Percentiles rank a stretch among this genome's conserved stretches.
Evolutionary conservation across 2,888 invertebrate species (phyloP).

Genomic region (Eristalis arbustorum): DNA sequence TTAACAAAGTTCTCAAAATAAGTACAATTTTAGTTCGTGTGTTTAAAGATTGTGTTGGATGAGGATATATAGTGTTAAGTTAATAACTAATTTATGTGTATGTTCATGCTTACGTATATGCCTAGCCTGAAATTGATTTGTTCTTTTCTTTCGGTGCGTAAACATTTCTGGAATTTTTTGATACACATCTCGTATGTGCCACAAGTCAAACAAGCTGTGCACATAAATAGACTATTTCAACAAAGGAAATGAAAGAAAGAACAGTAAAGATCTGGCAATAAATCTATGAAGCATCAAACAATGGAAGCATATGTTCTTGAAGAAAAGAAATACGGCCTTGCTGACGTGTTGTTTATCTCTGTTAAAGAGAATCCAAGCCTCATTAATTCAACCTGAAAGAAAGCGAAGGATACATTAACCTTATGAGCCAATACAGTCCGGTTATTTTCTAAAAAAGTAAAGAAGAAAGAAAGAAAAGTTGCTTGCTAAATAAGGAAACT

Average conservation of each 20-base stretch:
- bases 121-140: background rate
- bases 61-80: background rate
- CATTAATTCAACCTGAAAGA: background rate
- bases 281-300: background rate
- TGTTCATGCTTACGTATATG: background rate
- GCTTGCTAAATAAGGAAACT: background rate
- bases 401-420: background rate
- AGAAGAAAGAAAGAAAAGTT: background rate
- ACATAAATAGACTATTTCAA: background rate
- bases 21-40: background rate
- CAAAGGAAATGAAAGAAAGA: background rate
- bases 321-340: background rate
- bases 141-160: background rate
- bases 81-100: background rate
- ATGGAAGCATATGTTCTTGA: background rate
- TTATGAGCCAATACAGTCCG: background rate
- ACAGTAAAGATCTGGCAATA: background rate
- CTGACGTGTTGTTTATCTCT: background rate
- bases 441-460: background rate
- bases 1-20: background rate
- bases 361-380: no score
- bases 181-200: background rate
- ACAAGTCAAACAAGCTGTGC: background rate
- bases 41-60: background rate
- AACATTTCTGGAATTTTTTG: background rate